Base-by-base conservation (phyloP, 2,888 invertebrate species). In the Hyalella azteca region DNA sequence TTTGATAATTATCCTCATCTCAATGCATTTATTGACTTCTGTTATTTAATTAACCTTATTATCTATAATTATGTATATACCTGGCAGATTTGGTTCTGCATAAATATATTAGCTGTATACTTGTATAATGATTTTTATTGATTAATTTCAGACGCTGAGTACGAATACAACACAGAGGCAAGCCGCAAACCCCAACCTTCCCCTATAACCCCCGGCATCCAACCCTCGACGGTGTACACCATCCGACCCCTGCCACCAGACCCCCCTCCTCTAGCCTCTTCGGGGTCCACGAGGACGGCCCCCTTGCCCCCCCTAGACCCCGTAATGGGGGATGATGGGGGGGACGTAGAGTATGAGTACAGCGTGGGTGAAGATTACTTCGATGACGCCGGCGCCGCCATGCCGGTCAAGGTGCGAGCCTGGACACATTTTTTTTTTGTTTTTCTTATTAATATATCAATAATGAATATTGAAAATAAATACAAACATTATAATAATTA, bases 111-210 rank as follows among this genome's bases (percentile, higher is more conserved):
- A n/a, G n/a, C n/a, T n/a, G n/a, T n/a, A n/a, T n/a, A n/a, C n/a
- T n/a, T n/a, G n/a, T n/a, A n/a, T n/a, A n/a, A n/a, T n/a, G n/a
- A n/a, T n/a, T n/a, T n/a, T n/a, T n/a, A n/a, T n/a, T n/a, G n/a
- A n/a, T n/a, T n/a, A n/a, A n/a, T n/a, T 7, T 22, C 75, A 75
- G 75, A 75, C 22, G 75, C 75, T 3, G 75, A 75, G 29, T 75
- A 75, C 75, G 75, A 75, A 39, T 75, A 75, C 75, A 75, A 75
- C 75, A 75, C 75, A 45, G 75, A 75, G 45, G 75, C 75, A 15
- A 45, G 45, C 45, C 40, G 29, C 75, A 75, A 75, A n/a, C 40
- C 75, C 2, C 75, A 75, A 13, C 78, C 54, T 1, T 78, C 60
- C 32, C 54, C 78, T 26, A 54, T 41, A 22, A 40, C 59, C 78